Evolutionary conservation across 1,140 invertebrate genomes (phyloP).

Genomic region (Triops cancriformis): DNA sequence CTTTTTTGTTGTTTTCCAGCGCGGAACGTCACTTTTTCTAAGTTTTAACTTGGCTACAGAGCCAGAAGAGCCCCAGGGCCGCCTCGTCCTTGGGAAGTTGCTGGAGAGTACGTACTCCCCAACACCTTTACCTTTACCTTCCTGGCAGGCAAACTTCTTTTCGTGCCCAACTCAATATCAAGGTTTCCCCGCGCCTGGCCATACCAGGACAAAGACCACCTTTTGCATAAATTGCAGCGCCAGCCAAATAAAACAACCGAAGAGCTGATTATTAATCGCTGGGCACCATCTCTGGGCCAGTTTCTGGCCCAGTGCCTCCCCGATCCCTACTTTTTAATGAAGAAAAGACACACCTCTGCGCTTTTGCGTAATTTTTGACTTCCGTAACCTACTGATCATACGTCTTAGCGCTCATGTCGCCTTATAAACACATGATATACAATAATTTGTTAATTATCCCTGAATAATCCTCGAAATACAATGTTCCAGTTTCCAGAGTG

Average conservation of each 20-base stretch:
- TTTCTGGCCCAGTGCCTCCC: background rate
- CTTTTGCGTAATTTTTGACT: background rate
- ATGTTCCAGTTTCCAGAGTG: too few relatives aligned
- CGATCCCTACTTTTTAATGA: background rate
- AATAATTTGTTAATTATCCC: too few relatives aligned
- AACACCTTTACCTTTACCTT: background rate
- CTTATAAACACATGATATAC: too few relatives aligned
- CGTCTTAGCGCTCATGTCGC: too few relatives aligned
- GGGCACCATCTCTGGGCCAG: background rate
- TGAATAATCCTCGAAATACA: too few relatives aligned
- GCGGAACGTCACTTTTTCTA: background rate
- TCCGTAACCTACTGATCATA: background rate
- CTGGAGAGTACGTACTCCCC: background rate
- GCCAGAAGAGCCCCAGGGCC: background rate
- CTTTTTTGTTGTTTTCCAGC: background rate
- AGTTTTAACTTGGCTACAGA: background rate
- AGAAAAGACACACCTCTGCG: background rate
- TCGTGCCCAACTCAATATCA: background rate
- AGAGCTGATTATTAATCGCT: background rate
- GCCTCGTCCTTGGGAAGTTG: background rate
- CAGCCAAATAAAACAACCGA: background rate
- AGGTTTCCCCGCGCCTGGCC: background rate
- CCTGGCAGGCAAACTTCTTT: background rate
- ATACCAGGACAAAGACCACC: background rate
- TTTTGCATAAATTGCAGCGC: background rate